Percentiles rank a stretch among this genome's conserved stretches.
These are phyloP conservation scores for Drosophila micromelanica DNA, from an alignment of 1,140 invertebrate genomes.

Conservation along the genomic window DNA sequence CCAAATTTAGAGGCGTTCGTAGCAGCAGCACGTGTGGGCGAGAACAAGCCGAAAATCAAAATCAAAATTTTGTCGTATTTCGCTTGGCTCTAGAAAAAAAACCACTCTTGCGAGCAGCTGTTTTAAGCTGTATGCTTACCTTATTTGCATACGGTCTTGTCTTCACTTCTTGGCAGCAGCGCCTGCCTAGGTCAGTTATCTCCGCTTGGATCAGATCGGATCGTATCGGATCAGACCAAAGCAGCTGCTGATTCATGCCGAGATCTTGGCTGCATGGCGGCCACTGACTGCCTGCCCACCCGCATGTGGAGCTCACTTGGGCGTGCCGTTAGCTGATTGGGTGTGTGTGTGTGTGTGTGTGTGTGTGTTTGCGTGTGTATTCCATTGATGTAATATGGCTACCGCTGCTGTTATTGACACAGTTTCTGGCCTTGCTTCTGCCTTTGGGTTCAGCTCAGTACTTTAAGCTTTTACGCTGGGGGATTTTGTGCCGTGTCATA, in stretches of 20 bases:
- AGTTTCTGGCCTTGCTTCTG: constrained; percentile 64
- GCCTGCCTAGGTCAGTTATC: constrained; percentile 77
- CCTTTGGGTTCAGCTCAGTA: constrained; percentile 40
- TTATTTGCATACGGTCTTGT: constrained; percentile 65
- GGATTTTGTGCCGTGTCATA: constrained; percentile 58
- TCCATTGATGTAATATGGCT: constrained; percentile 70
- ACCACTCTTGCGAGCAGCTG: constrained; percentile 41
- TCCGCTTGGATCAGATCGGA: constrained; percentile 22
- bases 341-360: constrained; percentile 24
- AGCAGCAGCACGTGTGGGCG: constrained; percentile 66
- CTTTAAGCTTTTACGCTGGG: constrained; percentile 27
- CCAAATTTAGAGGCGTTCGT: constrained; percentile 69
- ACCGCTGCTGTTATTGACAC: constrained; percentile 72
- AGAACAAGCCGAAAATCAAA: constrained; percentile 38
- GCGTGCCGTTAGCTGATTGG: constrained; percentile 26
- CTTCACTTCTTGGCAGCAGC: constrained; percentile 56
- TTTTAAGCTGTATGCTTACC: constrained; percentile 42
- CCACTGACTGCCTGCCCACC: constrained; percentile 46
- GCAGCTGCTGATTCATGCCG: constrained; percentile 63
- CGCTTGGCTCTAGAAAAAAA: constrained; percentile 13
- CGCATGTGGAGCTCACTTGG: constrained; percentile 31
- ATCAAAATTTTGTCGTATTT: constrained; percentile 59
- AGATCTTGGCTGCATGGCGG: constrained; percentile 47
- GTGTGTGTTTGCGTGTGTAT: constrained; percentile 37
- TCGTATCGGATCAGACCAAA: constrained; percentile 10